Evolutionary conservation across 2,888 invertebrate genomes (phyloP).

Genomic region (Philhelius pedissequus): DNA sequence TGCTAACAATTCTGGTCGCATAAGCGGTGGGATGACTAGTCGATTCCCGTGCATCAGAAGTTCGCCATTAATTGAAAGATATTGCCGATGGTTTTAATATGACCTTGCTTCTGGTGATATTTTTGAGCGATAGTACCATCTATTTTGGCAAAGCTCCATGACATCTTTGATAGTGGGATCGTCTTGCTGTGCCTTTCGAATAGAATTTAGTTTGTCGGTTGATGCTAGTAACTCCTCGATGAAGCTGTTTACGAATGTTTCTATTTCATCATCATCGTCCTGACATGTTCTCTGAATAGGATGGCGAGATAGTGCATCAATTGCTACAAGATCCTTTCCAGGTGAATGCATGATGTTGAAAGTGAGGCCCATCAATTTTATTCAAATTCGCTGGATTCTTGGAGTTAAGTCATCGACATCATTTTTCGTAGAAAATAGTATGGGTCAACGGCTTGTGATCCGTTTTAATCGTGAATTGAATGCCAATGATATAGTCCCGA

Average conservation of each 20-base stretch:
- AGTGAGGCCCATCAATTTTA: background rate
- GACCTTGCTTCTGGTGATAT: background rate
- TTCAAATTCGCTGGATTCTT: background rate
- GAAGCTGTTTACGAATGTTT: constrained; percentile 23
- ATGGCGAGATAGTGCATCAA: constrained; percentile 1
- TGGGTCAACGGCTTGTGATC: background rate
- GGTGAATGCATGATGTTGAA: background rate
- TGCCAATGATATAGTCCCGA: background rate
- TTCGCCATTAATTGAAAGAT: background rate
- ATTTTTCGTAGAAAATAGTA: background rate
- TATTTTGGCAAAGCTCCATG: background rate
- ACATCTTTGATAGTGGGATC: background rate
- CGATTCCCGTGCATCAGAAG: constrained; percentile 18
- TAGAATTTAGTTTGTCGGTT: background rate
- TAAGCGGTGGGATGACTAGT: background rate
- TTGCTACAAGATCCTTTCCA: constrained; percentile 6
- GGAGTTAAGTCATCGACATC: constrained; percentile 6
- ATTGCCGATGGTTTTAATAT: constrained; percentile 10
- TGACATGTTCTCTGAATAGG: background rate
- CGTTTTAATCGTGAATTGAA: background rate
- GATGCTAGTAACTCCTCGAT: constrained; percentile 7
- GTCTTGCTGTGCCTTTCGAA: background rate
- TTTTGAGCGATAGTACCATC: background rate
- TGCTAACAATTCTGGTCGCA: background rate
- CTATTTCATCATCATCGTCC: constrained; percentile 9